These are phyloP conservation scores for Stomatorhinus ivindoensis DNA, from an alignment of 2,113 vertebrate species.

Conservation along the genomic window DNA sequence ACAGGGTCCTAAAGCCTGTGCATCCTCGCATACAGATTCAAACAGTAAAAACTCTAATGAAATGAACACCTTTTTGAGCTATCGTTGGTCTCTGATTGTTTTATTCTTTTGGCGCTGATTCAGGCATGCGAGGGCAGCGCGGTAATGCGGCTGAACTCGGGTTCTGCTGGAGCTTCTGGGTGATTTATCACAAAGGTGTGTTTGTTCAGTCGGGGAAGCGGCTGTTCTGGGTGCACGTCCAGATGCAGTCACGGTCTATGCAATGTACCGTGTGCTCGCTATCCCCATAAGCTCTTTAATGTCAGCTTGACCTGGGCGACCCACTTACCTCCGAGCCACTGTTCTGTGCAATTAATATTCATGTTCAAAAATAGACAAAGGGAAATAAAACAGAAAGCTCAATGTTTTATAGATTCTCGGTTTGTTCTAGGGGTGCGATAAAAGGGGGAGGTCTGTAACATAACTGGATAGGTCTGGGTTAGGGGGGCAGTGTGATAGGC, in stretches of 20 bases:
- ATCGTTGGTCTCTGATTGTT: background rate
- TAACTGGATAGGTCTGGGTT: too few species aligned
- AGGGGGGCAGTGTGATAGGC: too few species aligned
- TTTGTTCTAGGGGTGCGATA: background rate
- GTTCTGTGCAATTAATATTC: conserved; percentile 15
- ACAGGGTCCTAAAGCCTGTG: conserved; percentile 52
- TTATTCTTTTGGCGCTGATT: background rate
- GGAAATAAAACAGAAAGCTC: background rate
- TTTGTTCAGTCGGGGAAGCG: background rate
- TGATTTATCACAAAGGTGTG: background rate
- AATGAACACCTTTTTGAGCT: background rate
- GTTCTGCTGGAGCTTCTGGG: background rate
- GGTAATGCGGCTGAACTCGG: background rate
- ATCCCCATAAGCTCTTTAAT: conserved; percentile 8
- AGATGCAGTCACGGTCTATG: background rate
- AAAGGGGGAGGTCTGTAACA: too few species aligned
- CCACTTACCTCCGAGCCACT: conserved; percentile 17
- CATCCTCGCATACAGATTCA: background rate
- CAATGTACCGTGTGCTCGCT: background rate
- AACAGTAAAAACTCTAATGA: too few species aligned
- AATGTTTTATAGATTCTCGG: background rate
- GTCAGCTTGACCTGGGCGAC: conserved; percentile 26
- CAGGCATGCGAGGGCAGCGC: background rate
- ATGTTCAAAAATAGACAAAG: conserved; percentile 23
- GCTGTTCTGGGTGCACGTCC: background rate